phyloP scores from a whole-genome alignment of 2,888 invertebrate genomes.

The Venusia cambrica region DNA sequence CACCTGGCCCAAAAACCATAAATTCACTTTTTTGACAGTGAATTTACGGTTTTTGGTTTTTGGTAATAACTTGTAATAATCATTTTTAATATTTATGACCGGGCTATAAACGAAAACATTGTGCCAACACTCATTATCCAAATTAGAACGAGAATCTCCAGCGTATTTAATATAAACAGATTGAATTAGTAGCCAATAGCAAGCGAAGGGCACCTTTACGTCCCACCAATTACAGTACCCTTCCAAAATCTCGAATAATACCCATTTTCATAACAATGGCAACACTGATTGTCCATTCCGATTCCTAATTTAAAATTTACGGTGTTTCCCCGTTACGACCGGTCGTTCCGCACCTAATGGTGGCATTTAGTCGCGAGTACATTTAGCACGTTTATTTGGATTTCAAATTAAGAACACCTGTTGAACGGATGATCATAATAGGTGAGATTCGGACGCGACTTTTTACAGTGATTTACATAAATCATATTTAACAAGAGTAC shows the following conservation, averaged over 20 bases:
- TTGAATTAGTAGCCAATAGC: conserved; percentile 8
- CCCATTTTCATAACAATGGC: conserved; percentile 27
- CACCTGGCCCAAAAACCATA: too few species aligned
- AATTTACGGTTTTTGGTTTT: too few species aligned
- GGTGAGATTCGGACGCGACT: conserved; percentile 9
- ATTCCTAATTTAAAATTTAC: conserved; percentile 38
- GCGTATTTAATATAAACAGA: too few species aligned
- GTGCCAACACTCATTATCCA: not conserved
- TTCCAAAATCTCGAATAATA: conserved; percentile 19
- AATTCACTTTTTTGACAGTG: too few species aligned
- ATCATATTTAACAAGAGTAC: too few species aligned
- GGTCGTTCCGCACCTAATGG: conserved; percentile 42
- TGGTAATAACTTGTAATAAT: too few species aligned
- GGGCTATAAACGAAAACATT: too few species aligned
- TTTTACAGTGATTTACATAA: too few species aligned
- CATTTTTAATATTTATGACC: too few species aligned
- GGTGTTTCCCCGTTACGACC: conserved; percentile 36
- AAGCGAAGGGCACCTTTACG: conserved; percentile 10
- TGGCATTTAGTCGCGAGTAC: conserved; percentile 45
- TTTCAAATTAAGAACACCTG: conserved; percentile 71
- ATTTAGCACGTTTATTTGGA: conserved; percentile 55
- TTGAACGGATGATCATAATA: conserved; percentile 41
- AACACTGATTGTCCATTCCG: conserved; percentile 30
- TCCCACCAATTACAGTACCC: conserved; percentile 13
- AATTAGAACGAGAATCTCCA: not conserved